Percentiles rank a stretch among this genome's conserved stretches.
Evolutionary conservation across 2,797 vertebrate species (phyloP).

Genomic region (Pitangus sulphuratus): DNA sequence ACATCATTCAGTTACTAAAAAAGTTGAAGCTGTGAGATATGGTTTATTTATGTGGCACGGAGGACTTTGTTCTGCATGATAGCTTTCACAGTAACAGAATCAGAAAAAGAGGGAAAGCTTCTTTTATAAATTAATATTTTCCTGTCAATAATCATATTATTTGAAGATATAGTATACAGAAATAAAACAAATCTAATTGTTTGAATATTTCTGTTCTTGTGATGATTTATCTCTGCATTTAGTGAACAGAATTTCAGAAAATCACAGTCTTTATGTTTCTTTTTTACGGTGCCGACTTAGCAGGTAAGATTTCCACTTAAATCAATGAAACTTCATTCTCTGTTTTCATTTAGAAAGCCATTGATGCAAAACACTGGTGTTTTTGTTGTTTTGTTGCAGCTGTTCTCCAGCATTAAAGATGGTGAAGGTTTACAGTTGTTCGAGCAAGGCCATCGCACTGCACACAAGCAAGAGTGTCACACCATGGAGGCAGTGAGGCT

Average conservation of each 20-base stretch:
- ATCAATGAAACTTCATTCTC: not conserved
- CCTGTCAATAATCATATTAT: not conserved
- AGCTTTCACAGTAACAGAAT: not conserved
- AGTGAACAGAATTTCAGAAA: not conserved
- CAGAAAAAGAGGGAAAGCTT: not conserved
- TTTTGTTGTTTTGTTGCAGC: constrained; percentile 72
- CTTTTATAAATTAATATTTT: not conserved
- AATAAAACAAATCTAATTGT: not conserved
- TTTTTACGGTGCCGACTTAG: not conserved
- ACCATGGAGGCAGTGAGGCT: constrained; percentile 91
- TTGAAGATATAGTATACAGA: not conserved
- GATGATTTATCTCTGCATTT: not conserved
- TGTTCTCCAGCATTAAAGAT: constrained; percentile 82
- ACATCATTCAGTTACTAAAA: not conserved
- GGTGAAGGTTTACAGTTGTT: constrained; percentile 85
- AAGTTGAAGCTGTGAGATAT: not conserved
- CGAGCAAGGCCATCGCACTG: constrained; percentile 82
- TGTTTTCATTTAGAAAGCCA: not conserved
- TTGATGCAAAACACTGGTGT: not conserved
- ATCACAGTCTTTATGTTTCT: not conserved
- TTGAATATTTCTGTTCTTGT: not conserved
- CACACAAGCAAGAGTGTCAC: constrained; percentile 88
- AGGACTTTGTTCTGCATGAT: not conserved
- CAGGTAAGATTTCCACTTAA: not conserved
- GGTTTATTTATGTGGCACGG: not conserved